Evolutionary conservation across 2,797 vertebrate genomes (phyloP).

Genomic region (Pachyuromys duprasi): DNA sequence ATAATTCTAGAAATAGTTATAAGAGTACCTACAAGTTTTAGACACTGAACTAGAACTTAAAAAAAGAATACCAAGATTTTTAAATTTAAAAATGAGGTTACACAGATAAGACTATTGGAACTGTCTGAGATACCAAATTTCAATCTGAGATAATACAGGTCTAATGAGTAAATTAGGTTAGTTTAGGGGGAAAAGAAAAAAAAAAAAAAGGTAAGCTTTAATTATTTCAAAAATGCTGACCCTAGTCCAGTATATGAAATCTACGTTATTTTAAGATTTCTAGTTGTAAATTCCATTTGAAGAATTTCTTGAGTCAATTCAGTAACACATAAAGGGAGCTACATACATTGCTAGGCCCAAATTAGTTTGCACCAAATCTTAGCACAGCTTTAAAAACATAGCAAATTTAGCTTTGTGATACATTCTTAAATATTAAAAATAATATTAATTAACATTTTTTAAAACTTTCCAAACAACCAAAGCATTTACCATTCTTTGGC

Average conservation of each 20-base stretch:
- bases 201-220: not conserved
- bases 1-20: constrained; percentile 30
- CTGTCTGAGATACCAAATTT: not conserved
- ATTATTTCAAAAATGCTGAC: constrained; percentile 29
- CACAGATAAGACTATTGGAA: not conserved
- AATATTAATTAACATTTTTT: not conserved
- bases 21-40: constrained; percentile 3
- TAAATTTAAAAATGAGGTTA: constrained; percentile 4
- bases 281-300: constrained; percentile 29
- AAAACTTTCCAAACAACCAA: not conserved
- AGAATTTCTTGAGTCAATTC: constrained; percentile 21
- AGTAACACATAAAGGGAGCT: not conserved
- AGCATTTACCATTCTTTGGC: constrained; percentile 90
- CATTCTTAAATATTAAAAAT: constrained; percentile 37
- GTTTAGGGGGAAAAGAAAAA: not conserved
- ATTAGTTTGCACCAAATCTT: not conserved
- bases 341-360: not conserved
- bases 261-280: not conserved
- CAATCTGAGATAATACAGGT: not conserved
- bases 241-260: not conserved
- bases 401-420: constrained; percentile 22
- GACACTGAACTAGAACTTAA: constrained; percentile 32
- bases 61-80: constrained; percentile 29
- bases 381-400: constrained; percentile 1
- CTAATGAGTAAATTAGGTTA: not conserved